Percentiles rank a stretch among this genome's conserved stretches.
Evolutionary conservation across 2,888 invertebrate genomes (phyloP).

Genomic region (Shargacucullia verbasci): DNA sequence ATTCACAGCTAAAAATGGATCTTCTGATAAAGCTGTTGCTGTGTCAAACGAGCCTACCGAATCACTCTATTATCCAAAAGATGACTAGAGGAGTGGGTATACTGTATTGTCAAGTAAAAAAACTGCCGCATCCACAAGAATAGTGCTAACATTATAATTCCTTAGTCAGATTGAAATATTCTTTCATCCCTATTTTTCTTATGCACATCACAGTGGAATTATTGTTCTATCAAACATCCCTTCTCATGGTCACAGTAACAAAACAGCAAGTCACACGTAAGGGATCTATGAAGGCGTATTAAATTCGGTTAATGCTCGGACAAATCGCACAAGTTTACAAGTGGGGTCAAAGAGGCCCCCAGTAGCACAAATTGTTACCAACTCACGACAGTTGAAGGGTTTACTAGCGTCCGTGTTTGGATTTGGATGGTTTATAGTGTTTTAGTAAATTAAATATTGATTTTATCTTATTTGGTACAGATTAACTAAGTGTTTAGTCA

Average conservation of each 20-base stretch:
- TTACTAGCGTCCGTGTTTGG: slow-evolving; percentile 66
- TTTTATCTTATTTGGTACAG: slow-evolving; percentile 14
- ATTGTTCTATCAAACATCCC: background rate
- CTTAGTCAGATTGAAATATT: no score
- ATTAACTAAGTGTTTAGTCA: background rate
- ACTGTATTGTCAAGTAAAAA: no score
- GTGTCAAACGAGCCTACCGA: no score
- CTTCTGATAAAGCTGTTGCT: no score
- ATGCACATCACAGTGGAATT: no score
- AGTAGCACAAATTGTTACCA: slow-evolving; percentile 61
- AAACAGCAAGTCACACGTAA: slow-evolving; percentile 70
- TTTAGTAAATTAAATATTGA: slow-evolving; percentile 49
- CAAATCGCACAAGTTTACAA: slow-evolving; percentile 77
- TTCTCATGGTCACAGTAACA: slow-evolving; percentile 55
- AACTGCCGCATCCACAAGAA: no score
- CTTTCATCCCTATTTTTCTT: no score
- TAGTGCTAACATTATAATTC: no score
- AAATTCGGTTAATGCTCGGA: slow-evolving; percentile 77
- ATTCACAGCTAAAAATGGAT: no score
- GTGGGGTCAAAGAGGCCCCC: slow-evolving; percentile 69
- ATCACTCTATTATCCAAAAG: no score
- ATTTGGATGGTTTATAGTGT: slow-evolving; percentile 51
- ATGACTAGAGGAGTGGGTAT: no score
- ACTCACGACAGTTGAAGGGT: slow-evolving; percentile 64
- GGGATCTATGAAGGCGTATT: slow-evolving; percentile 67